Evolutionary conservation across 1,140 invertebrate species (phyloP), one percentile per base, ranked within the genome.

Genomic region (Leptinotarsa texana): DNA sequence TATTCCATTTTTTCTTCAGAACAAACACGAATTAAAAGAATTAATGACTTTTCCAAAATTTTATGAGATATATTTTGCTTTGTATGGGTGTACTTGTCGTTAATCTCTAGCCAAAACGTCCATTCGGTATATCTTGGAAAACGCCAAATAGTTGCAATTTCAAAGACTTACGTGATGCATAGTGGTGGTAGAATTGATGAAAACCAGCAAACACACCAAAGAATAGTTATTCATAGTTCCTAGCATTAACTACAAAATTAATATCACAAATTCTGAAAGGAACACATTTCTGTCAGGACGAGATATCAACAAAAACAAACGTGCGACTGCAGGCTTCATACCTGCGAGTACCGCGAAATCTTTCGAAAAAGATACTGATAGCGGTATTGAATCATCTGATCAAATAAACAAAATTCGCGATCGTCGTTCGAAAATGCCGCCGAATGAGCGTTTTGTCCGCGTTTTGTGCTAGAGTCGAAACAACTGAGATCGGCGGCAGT

Each of bases 141-240:
- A 42, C 33, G 8, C 33, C 33, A 42, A 42, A 42, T 11, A 42
- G 8, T 42, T 42, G 33, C 33, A 42, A 42, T 42, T 57, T 6
- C 51, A 48, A 69, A 69, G 1, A 69, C 67, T 69, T 48, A 69
- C 67, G n/a, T 33, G 42, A 69, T 69, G 24, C 67, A 47, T 17
- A 18, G 67, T 18, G 42, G 5, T n/a, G 13, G 22, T 27, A 33
- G 13, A 47, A 21, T 69, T 69, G 15, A 69, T 21, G 33, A 69
- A 17, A 21, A 69, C 13, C 17, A 69, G 33, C 8, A 47, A 13
- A 5, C 67, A 69, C 24, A 69, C 67, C 42, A 69, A 47, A 69
- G 2, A 33, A 69, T 33, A 69, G 42, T 48, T 48, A 69, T 21
- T 69, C 67, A 69, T 69, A 69, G 24, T 69, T 69, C 27, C 6